Evolutionary conservation across 2,797 vertebrate genomes (phyloP).

Genomic region (Argentina silus): DNA sequence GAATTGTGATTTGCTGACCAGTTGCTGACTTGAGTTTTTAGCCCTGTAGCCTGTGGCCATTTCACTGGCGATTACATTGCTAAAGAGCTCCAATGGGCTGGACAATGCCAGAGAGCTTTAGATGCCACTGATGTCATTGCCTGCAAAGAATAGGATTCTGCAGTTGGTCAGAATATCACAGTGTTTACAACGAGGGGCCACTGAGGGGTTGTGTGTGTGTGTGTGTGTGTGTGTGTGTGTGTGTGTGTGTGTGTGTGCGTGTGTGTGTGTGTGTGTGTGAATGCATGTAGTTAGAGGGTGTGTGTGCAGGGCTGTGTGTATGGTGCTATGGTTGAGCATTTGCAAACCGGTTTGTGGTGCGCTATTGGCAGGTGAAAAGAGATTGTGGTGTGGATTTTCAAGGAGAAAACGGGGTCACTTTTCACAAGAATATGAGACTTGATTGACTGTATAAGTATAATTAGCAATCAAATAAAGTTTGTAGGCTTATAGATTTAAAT

Average conservation of each 20-base stretch:
- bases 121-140: slow-evolving; percentile 71
- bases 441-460: no score
- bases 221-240: neutral
- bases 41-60: slow-evolving; percentile 62
- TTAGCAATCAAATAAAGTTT: no score
- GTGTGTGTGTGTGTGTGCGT: slow-evolving; percentile 14
- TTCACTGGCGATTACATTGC: slow-evolving; percentile 70
- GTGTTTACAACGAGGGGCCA: slow-evolving; percentile 71
- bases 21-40: slow-evolving; percentile 86
- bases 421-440: no score
- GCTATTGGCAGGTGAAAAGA: slow-evolving; percentile 7
- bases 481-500: no score
- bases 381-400: neutral
- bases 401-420: neutral
- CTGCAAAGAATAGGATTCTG: slow-evolving; percentile 65
- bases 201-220: slow-evolving; percentile 1
- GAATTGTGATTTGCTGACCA: slow-evolving; percentile 86
- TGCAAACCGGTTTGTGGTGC: neutral
- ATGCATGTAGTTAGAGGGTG: neutral
- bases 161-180: slow-evolving; percentile 57
- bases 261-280: slow-evolving; percentile 1
- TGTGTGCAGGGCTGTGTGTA: neutral
- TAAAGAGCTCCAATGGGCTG: slow-evolving; percentile 62
- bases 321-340: neutral
- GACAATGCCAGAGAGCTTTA: slow-evolving; percentile 78